Evolutionary conservation across 2,888 invertebrate species (phyloP).

Genomic region (Leptarthrus brevirostris): DNA sequence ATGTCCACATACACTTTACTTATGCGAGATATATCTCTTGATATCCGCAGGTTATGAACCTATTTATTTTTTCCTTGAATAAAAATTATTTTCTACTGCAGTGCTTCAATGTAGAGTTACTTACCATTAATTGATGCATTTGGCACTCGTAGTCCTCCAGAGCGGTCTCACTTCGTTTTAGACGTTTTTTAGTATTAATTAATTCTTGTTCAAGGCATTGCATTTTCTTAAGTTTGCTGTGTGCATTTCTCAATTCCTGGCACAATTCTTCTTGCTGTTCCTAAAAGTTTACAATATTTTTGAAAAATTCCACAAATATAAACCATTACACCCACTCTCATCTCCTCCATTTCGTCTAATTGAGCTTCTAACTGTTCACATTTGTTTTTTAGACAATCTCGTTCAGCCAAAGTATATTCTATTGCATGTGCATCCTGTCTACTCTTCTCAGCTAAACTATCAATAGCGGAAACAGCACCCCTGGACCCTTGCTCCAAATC

Average conservation of each 20-base stretch:
- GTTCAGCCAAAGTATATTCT: background rate
- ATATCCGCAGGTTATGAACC: conserved; percentile 51
- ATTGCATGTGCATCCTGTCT: background rate
- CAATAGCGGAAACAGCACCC: background rate
- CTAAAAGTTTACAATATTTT: conserved; percentile 10
- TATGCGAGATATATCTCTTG: conserved; percentile 16
- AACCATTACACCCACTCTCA: background rate
- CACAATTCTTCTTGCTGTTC: conserved; percentile 37
- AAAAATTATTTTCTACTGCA: conserved; percentile 46
- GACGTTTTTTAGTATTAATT: conserved; percentile 8
- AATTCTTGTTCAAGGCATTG: conserved; percentile 40
- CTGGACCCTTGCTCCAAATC: background rate
- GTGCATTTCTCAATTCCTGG: conserved; percentile 21
- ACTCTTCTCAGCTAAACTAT: background rate
- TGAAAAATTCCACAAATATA: too few relatives aligned
- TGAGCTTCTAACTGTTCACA: background rate
- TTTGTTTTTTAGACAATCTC: background rate
- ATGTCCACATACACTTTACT: conserved; percentile 44
- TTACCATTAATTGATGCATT: conserved; percentile 59
- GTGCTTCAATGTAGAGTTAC: conserved; percentile 48
- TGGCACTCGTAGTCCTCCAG: conserved; percentile 60
- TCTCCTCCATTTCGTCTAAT: background rate
- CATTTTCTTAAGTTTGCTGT: background rate
- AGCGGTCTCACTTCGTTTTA: conserved; percentile 56
- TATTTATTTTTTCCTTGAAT: conserved; percentile 55